Evolutionary conservation across 2,113 vertebrate genomes (phyloP), one percentile per base, ranked within the genome.

Genomic region (Hirundichthys speculiger): DNA sequence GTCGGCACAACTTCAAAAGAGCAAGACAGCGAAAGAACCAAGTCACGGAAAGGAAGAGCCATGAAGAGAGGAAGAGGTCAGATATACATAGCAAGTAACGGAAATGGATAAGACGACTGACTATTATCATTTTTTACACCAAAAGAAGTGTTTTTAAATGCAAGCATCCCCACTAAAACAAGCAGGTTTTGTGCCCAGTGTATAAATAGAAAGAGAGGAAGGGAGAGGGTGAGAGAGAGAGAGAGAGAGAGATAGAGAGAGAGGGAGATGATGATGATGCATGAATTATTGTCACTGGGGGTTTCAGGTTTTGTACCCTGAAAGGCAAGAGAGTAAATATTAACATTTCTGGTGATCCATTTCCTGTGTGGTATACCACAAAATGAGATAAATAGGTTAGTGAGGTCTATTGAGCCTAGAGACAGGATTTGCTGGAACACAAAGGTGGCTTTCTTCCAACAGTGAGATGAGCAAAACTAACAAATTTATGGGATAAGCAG

Each of bases 21-120:
- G 48, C 14, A 20, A 70, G 57, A 40, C 50, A 60, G 75, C 27
- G 77, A 82, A 50, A 60, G 68, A 55, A 62, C 39, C 49, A 49
- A 92, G 92, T 90, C 90, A 93, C 89, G 92, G 93, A 90, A 82
- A 93, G 93, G 92, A 79, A 67, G 64, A 64, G 53, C 64, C 64
- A 80, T 0, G 50, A 73, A 57, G 46, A 75, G 46, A 79, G 73
- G 77, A 74, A 74, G 70, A 64, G 46, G 57, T 38, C 47, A 42
- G 71, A 64, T 69, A 58, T 51, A 71, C 52, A 69, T 24, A 70
- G 69, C 22, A 41, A 62, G 21, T 1, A 62, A 57, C 30, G 30
- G 42, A 66, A 12, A 34, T 34, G 30, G 30, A 34, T 30, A 12
- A 13, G n/a, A 11, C 10, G 24, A 20, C 2, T 15, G 49, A 5